Percentiles rank a stretch among this genome's conserved stretches.
These are phyloP conservation scores for Zoanthus sansibaricus DNA, from an alignment of 92 coral and sea anemone species.

Conservation along the genomic window DNA sequence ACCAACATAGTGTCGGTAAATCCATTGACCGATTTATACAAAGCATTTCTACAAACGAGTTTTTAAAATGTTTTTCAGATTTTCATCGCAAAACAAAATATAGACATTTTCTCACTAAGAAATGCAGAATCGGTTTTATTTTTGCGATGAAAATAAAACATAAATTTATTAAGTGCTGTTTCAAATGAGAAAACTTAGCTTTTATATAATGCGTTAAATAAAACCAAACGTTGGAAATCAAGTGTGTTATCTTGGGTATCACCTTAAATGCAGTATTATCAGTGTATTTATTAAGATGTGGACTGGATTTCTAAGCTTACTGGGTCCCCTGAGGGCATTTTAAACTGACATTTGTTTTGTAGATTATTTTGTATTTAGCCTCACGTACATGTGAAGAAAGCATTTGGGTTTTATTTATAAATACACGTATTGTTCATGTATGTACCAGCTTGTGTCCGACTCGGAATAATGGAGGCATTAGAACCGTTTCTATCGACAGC, in stretches of 20 bases:
- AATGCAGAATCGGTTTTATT: background rate
- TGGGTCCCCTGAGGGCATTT: background rate
- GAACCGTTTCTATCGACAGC: no score
- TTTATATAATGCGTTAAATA: background rate
- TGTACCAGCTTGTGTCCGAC: background rate
- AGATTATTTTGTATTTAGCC: slow-evolving; percentile 11
- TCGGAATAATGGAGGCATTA: background rate
- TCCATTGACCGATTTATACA: background rate
- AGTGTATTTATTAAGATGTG: background rate
- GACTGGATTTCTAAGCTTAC: background rate
- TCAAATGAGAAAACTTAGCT: background rate
- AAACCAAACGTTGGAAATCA: background rate
- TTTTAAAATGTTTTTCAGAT: slow-evolving; percentile 21
- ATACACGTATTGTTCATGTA: background rate
- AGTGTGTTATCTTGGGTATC: background rate
- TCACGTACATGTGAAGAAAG: slow-evolving; percentile 9
- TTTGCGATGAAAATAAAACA: background rate
- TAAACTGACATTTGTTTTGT: slow-evolving; percentile 3
- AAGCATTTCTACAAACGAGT: background rate
- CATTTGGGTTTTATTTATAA: background rate
- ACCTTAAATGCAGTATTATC: background rate
- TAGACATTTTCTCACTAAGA: no score
- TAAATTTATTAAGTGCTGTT: background rate
- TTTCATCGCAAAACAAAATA: background rate
- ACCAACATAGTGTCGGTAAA: background rate